Percentiles rank a stretch among this genome's conserved stretches.
These are phyloP conservation scores for Lepidochitona cinerea DNA, from an alignment of 2,888 invertebrate species.

Conservation along the genomic window DNA sequence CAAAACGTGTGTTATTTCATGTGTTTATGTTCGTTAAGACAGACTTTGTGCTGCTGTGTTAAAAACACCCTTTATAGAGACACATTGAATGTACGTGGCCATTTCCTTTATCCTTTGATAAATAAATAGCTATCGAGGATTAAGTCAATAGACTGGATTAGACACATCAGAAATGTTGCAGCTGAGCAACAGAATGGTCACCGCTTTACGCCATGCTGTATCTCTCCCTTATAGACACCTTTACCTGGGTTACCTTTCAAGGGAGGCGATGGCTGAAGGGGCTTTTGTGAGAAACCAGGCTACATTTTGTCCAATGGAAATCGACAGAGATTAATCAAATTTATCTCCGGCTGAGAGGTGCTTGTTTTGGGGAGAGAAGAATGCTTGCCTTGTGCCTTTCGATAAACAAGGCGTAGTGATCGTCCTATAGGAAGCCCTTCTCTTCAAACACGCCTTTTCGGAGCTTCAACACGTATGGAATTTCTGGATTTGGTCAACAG, in stretches of 20 bases:
- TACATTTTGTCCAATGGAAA: not conserved
- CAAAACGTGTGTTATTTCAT: too few species aligned
- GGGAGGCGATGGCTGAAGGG: not conserved
- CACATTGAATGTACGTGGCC: too few species aligned
- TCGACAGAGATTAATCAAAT: not conserved
- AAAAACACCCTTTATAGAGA: too few species aligned
- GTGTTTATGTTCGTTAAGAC: too few species aligned
- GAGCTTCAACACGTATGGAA: slow-evolving; percentile 4
- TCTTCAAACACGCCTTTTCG: slow-evolving; percentile 3
- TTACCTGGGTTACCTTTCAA: not conserved
- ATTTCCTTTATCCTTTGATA: too few species aligned
- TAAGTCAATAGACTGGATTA: too few species aligned
- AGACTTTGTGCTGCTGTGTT: too few species aligned
- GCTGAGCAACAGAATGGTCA: too few species aligned
- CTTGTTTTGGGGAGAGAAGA: not conserved
- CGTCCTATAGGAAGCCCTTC: not conserved
- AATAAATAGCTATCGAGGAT: too few species aligned
- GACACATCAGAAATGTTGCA: too few species aligned
- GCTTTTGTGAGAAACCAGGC: not conserved
- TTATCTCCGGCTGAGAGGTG: not conserved
- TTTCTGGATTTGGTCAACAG: not conserved
- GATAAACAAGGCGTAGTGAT: slow-evolving; percentile 5
- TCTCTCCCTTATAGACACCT: too few species aligned
- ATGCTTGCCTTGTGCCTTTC: not conserved
- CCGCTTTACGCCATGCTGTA: too few species aligned